phyloP scores from a whole-genome alignment of 2,113 vertebrate species.

The Indicator indicator region DNA sequence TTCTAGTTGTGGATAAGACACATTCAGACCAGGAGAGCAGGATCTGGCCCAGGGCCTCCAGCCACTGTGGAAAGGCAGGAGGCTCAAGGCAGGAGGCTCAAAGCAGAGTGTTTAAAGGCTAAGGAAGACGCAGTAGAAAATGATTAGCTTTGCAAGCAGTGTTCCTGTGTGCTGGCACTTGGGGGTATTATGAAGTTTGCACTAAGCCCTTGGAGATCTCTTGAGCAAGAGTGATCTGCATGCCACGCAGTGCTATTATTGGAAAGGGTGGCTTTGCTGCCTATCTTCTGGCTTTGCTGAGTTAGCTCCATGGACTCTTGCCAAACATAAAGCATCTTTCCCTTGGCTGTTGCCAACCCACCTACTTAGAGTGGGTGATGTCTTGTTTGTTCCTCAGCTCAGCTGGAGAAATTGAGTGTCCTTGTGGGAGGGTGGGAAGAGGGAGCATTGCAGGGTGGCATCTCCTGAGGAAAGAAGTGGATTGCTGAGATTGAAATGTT shows the following conservation, averaged over 20 bases:
- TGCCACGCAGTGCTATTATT: neutral
- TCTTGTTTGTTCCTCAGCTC: slow-evolving; percentile 49
- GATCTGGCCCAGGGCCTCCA: neutral
- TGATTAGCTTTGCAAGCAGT: neutral
- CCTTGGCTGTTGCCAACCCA: neutral
- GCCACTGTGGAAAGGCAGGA: neutral
- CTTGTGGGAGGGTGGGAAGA: slow-evolving; percentile 43
- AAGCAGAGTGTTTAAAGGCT: neutral
- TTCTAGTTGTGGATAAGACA: neutral
- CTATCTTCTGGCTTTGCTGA: slow-evolving; percentile 38
- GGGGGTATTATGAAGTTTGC: neutral
- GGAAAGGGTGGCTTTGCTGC: slow-evolving; percentile 31
- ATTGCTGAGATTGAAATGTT: neutral
- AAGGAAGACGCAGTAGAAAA: neutral
- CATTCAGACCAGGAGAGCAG: accelerated
- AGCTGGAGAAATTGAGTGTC: slow-evolving; percentile 44
- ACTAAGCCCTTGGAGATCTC: neutral
- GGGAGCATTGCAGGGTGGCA: neutral
- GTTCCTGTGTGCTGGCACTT: neutral
- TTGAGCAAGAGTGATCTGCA: neutral
- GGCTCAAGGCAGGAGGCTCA: neutral
- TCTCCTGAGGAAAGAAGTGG: neutral
- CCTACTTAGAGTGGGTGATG: slow-evolving; percentile 42
- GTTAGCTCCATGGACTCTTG: neutral
- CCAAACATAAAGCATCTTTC: slow-evolving; percentile 34